Conservation (phyloP, 1,140 invertebrate species). For the Scaptomyza graminum region DNA sequence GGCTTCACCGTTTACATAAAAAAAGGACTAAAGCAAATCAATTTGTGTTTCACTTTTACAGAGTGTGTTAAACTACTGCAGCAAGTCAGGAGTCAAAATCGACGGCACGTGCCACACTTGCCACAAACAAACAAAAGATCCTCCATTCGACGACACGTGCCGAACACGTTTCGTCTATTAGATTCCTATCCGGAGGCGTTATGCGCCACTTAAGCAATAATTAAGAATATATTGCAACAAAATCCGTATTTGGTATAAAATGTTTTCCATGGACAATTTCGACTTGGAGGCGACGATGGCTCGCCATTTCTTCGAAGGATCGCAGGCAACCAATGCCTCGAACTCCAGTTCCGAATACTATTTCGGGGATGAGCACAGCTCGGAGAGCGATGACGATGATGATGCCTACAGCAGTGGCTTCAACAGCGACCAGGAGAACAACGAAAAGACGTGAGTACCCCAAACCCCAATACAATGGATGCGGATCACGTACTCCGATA, state of each 20-base stretch:
- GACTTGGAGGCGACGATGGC: constrained; percentile 84
- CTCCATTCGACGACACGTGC: constrained; percentile 53
- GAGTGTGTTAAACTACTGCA: not conserved
- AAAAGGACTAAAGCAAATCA: constrained; percentile 12
- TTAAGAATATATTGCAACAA: constrained; percentile 39
- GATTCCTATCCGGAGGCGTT: constrained; percentile 41
- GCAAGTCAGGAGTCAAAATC: constrained; percentile 54
- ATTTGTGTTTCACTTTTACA: constrained; percentile 36
- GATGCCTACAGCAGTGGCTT: constrained; percentile 85
- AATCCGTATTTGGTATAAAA: constrained; percentile 34
- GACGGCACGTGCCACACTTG: constrained; percentile 48
- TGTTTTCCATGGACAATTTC: constrained; percentile 84
- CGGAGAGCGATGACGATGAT: constrained; percentile 85
- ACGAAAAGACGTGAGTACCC: constrained; percentile 74
- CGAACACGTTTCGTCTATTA: constrained; percentile 58
- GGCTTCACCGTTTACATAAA: constrained; percentile 2
- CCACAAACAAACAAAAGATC: constrained; percentile 11
- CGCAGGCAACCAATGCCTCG: constrained; percentile 81
- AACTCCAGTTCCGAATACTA: constrained; percentile 84
- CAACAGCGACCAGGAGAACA: constrained; percentile 86
- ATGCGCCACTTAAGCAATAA: constrained; percentile 48
- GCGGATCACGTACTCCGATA: constrained; percentile 7
- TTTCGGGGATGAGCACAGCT: constrained; percentile 85
- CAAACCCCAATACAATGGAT: not conserved
- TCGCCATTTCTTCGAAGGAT: constrained; percentile 84